Conservation (phyloP, 1,140 invertebrate species). For the Lepidurus packardi region DNA sequence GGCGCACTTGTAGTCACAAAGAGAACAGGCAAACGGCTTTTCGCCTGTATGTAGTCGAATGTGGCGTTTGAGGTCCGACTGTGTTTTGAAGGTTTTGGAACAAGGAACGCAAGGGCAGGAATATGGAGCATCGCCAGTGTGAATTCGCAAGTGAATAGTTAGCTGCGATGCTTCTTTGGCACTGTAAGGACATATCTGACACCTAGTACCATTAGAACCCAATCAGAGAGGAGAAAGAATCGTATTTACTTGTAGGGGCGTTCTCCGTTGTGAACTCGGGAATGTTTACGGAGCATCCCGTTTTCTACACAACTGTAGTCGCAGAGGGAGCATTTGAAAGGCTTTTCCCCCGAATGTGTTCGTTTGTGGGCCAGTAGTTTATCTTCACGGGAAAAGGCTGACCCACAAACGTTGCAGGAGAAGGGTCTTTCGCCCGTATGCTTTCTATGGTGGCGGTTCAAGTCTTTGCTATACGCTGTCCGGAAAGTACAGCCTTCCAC, state of each 20-base stretch:
- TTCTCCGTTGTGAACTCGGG: slow-evolving; percentile 41
- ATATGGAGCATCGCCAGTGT: slow-evolving; percentile 48
- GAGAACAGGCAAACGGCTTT: slow-evolving; percentile 43
- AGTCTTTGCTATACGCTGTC: slow-evolving; percentile 42
- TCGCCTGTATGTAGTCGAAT: slow-evolving; percentile 44
- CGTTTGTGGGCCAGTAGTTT: slow-evolving; percentile 38
- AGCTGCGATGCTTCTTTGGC: slow-evolving; percentile 48
- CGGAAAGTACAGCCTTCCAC: slow-evolving; percentile 41
- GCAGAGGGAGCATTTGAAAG: slow-evolving; percentile 39
- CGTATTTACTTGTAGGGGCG: slow-evolving; percentile 43
- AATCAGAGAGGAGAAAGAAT: background rate
- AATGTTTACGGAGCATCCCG: slow-evolving; percentile 40
- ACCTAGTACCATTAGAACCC: slow-evolving; percentile 40
- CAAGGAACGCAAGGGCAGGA: slow-evolving; percentile 43
- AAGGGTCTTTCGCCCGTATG: slow-evolving; percentile 42
- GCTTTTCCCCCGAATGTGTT: slow-evolving; percentile 37
- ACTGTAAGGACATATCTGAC: slow-evolving; percentile 48
- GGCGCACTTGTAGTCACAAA: slow-evolving; percentile 43
- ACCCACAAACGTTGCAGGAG: slow-evolving; percentile 37
- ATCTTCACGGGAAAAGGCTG: slow-evolving; percentile 36
- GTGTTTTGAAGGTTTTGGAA: slow-evolving; percentile 47
- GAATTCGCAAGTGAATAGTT: slow-evolving; percentile 47
- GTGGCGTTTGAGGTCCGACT: slow-evolving; percentile 46
- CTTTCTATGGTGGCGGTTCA: slow-evolving; percentile 42
- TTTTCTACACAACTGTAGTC: slow-evolving; percentile 39